These are phyloP conservation scores for Ganaspis sp. DNA, from an alignment of 1,140 invertebrate species.

Conservation along the genomic window DNA sequence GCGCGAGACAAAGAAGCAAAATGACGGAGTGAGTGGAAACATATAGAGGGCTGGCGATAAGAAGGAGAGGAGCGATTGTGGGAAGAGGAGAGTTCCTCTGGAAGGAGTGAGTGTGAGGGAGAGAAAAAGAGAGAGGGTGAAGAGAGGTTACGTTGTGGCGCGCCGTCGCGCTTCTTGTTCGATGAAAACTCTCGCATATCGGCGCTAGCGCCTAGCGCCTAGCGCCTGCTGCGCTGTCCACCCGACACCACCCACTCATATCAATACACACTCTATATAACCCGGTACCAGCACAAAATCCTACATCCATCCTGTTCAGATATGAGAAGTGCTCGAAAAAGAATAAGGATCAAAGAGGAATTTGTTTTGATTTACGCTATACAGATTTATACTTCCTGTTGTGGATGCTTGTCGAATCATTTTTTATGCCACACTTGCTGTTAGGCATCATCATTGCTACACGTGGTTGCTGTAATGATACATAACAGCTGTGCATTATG, in stretches of 20 bases:
- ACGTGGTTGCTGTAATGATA: conserved; percentile 5
- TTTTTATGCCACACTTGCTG: background rate
- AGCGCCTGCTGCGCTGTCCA: conserved; percentile 42
- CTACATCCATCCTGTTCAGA: conserved; percentile 16
- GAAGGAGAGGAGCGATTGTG: conserved; percentile 43
- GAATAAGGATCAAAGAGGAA: background rate
- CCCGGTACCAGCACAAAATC: background rate
- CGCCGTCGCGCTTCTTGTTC: conserved; percentile 50
- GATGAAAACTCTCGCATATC: conserved; percentile 50
- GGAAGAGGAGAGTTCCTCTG: conserved; percentile 51
- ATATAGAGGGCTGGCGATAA: conserved; percentile 27
- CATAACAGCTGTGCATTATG: conserved; percentile 9
- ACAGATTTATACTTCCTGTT: background rate
- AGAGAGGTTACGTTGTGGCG: conserved; percentile 51
- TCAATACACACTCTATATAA: conserved; percentile 52
- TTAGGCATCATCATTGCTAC: background rate
- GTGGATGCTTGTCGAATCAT: background rate
- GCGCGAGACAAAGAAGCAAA: background rate
- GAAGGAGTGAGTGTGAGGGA: conserved; percentile 53
- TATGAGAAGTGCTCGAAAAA: conserved; percentile 10
- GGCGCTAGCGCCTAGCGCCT: conserved; percentile 39
- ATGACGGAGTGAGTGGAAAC: conserved; percentile 29
- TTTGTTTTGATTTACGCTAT: background rate
- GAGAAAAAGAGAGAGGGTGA: conserved; percentile 45
- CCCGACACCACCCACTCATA: conserved; percentile 50